Evolutionary conservation across 2,888 invertebrate genomes (phyloP), one percentile per base, ranked within the genome.

Genomic region (Dioctria rufipes): DNA sequence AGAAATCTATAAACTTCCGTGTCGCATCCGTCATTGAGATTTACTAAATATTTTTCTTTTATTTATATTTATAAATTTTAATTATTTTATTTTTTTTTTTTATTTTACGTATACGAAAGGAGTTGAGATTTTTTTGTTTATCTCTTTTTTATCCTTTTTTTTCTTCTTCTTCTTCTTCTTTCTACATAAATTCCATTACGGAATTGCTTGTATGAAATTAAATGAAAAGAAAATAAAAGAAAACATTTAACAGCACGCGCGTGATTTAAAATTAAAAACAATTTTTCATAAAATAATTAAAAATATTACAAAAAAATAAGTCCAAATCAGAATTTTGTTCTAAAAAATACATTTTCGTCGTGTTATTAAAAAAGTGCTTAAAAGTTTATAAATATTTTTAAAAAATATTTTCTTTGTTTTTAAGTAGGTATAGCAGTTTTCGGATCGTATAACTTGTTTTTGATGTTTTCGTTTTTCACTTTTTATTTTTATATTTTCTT

Each of bases 41-140:
- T n/a, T 8, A 5, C 46, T 65, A 40, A 65, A 65, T 40, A 39
- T 39, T 37, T 65, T 65, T 65, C 37, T 65, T 65, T 60, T 60
- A 40, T 43, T 58, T 63, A 54, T 13, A 46, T 49, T 69, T 11
- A 37, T 51, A n/a, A 71, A n/a, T 13, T n/a, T n/a, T n/a, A n/a
- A n/a, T n/a, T n/a, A n/a, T n/a, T n/a, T n/a, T n/a, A n/a, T n/a
- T 75, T 5, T 43, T 58, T 60, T 60, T 60, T 75, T 11, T 25
- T 39, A 40, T 54, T 75, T 75, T 75, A 75, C 75, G 75, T 75
- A 75, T 75, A 75, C 75, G 60, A 75, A 42, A 75, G 61, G 75
- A n/a, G 75, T 60, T 37, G 75, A 61, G 75, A 75, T 58, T 75
- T 75, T 61, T 65, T 69, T 60, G 2, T 60, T n/a, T 60, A 37